Base-by-base conservation (phyloP, 2,888 invertebrate genomes). In the Alviniconcha strummeri region DNA sequence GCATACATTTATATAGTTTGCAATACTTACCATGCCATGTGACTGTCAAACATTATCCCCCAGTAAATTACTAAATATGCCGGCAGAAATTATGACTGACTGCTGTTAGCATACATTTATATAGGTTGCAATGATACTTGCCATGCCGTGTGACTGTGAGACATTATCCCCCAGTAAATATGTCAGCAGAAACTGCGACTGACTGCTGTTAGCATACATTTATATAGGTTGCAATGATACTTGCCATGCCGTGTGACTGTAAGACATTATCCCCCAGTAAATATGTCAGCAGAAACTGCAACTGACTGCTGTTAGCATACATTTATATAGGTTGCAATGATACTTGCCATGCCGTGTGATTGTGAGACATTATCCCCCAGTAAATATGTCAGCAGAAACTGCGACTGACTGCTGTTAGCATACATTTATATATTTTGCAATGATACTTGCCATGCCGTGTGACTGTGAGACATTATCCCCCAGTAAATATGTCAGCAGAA, bases 321-420 rank as follows among this genome's bases (percentile, higher is more conserved):
- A n/a, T n/a, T n/a, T n/a, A n/a, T n/a, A n/a, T n/a, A n/a, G n/a
- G n/a, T n/a, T n/a, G 6, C 72, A 52, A n/a, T n/a, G n/a, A 1
- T 8, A 19, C 72, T 72, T 36, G 36, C 36, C 36, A 72, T 72
- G 72, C 36, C 5, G 52, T 69, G 69, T 69, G 17, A 69, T 17
- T 36, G 3, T 36, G 36, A 36, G 1, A 36, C 36, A 36, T 75
- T 77, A 13, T 91, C 91, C 36, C 91, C 91, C 19, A 91, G 87
- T n/a, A n/a, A 85, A 84, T 89, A 91, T 36, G 89, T 88, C 15
- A 90, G 90, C 57, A 91, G 86, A 76, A 87, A 91, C 84, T 90
- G 89, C 52, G 76, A 36, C 36, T 36, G 36, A 19, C 82, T 74
- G 74, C 77, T 60, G 9, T 19, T 19, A 13, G 60, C 17, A 69